Evolutionary conservation across 1,140 invertebrate genomes (phyloP), one percentile per base, ranked within the genome.

Genomic region (Leptoteleia sp.): DNA sequence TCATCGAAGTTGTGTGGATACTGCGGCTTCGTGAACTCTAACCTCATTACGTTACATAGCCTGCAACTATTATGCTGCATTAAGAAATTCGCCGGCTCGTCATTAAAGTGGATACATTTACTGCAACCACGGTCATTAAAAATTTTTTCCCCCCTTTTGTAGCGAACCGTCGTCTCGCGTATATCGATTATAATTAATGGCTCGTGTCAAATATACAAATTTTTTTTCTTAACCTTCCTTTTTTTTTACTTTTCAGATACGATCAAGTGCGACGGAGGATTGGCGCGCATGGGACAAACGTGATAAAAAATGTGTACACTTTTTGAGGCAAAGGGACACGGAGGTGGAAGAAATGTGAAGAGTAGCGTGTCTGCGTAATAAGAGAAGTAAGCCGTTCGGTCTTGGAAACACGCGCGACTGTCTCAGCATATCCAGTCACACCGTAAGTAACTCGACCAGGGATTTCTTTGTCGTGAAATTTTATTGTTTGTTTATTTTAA

Each of bases 341-440:
- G 38, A 65, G 33, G 25, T 57, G 48, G 22, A 37, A 50, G 67
- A 52, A 71, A 59, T 61, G 43, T 71, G 67, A 61, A 50, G 54
- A 59, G 52, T 40, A 57, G 31, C 27, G 31, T 62, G 62, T 38
- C 38, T 33, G 42, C 48, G 81, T 77, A 82, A 82, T 68, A 59
- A 73, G 79, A 82, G 79, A 79, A 79, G 81, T 76, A n/a, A n/a
- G n/a, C n/a, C 47, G 42, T 42, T 22, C 19, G 17, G 31, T 59
- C 50, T 47, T 61, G 52, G 35, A 71, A 73, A 73, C 76, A 76
- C 55, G 65, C 68, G 72, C 55, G 64, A 67, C 79, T 77, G 48
- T 79, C 71, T 81, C 75, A 75, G 76, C 52, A 50, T 79, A 82
- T 79, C 76, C 37, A 75, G 72, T 76, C 62, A 47, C 62, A 47